These are phyloP conservation scores for Drosophila pegasa DNA, from an alignment of 2,888 invertebrate genomes.

Conservation along the genomic window DNA sequence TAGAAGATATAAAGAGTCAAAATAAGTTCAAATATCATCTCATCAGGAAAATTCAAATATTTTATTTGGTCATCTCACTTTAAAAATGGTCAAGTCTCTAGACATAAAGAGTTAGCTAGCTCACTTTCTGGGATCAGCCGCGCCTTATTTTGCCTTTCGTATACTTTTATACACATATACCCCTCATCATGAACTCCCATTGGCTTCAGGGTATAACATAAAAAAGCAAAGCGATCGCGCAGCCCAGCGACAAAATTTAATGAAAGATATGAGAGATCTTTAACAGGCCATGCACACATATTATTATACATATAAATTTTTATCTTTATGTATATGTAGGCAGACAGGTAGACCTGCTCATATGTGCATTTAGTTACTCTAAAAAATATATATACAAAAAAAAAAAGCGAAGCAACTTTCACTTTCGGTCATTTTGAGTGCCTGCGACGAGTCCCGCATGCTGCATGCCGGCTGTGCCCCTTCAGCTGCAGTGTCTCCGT, in stretches of 20 bases:
- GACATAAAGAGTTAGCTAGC: no score
- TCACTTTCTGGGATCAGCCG: not conserved
- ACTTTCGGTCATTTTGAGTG: conserved; percentile 62
- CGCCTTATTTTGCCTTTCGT: no score
- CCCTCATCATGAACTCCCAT: not conserved
- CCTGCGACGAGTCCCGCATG: conserved; percentile 46
- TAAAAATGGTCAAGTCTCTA: no score
- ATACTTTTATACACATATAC: not conserved
- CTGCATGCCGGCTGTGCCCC: conserved; percentile 17
- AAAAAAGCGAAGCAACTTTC: conserved; percentile 62
- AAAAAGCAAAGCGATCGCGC: conserved; percentile 32
- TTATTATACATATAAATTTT: not conserved
- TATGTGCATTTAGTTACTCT: conserved; percentile 26
- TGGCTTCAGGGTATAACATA: not conserved
- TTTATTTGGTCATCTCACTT: no score
- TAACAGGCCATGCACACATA: conserved; percentile 24
- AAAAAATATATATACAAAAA: conserved; percentile 1
- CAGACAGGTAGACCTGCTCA: conserved; percentile 11
- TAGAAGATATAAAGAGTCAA: no score
- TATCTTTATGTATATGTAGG: not conserved
- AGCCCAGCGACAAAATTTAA: conserved; percentile 58
- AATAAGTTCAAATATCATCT: no score
- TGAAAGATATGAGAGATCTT: conserved; percentile 59
- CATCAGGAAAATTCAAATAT: no score
- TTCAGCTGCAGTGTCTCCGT: conserved; percentile 3